Evolutionary conservation across 1,140 invertebrate species (phyloP).

Genomic region (Drosophila miranda): DNA sequence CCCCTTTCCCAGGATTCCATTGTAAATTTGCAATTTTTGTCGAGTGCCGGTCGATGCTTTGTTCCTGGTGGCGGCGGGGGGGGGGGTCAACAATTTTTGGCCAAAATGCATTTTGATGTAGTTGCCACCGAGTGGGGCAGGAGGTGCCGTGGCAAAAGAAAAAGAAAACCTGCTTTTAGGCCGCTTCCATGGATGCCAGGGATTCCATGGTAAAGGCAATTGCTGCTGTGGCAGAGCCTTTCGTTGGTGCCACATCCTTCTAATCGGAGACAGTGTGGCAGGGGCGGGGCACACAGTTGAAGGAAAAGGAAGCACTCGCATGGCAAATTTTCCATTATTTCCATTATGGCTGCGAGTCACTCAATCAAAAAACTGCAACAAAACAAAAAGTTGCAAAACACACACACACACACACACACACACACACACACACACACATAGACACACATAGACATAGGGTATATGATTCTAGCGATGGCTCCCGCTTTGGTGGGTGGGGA

Average conservation of each 20-base stretch:
- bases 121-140: conserved; percentile 12
- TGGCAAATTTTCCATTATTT: conserved; percentile 45
- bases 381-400: conserved; percentile 63
- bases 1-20: conserved; percentile 14
- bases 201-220: conserved; percentile 29
- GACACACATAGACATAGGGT: background rate
- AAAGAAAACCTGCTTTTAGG: conserved; percentile 39
- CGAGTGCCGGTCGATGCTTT: conserved; percentile 68
- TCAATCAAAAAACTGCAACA: conserved; percentile 61
- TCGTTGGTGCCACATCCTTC: conserved; percentile 28
- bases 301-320: conserved; percentile 12
- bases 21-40: conserved; percentile 78
- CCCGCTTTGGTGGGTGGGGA: background rate
- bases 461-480: conserved; percentile 59
- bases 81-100: conserved; percentile 39
- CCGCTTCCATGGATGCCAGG: background rate
- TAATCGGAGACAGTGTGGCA: conserved; percentile 43
- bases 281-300: background rate
- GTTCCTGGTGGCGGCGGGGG: conserved; percentile 18
- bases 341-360: conserved; percentile 54
- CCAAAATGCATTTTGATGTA: conserved; percentile 78
- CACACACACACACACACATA: conserved; percentile 20
- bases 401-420: conserved; percentile 21
- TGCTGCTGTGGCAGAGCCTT: conserved; percentile 18
- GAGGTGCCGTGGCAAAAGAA: conserved; percentile 16